Evolutionary conservation across 2,113 vertebrate genomes (phyloP), one percentile per base, ranked within the genome.

Genomic region (Herpetotheres cachinnans): DNA sequence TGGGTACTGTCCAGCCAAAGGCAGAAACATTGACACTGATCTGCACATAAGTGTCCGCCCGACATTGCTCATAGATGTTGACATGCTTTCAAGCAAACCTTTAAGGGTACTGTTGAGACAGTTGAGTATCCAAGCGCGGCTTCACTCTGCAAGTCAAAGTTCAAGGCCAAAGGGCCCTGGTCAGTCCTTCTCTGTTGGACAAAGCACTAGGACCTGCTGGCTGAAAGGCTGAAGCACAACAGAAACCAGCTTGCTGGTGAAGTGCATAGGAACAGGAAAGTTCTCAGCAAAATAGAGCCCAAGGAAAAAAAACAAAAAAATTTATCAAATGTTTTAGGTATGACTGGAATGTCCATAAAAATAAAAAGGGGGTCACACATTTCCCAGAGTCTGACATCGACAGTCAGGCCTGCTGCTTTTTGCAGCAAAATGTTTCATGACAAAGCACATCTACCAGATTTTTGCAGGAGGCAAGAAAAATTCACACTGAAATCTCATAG

Each of bases 301-400:
- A n/a, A 69, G 63, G 19, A 14, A 54, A 78, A 66, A 59, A 42
- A 18, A 42, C 32, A 82, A 9, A 42, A 73, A 52, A 47, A 10
- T 61, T 55, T 47, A 55, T 76, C 13, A 2, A 79, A 71, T 15
- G 54, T 71, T 71, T 79, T 52, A 82, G 84, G 91, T 87, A 96
- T 95, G 95, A 76, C 40, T 91, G 95, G 93, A 96, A 96, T 93
- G 96, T 54, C 91, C 91, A 93, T 87, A 91, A 87, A 96, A 90
- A 93, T 63, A 93, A 80, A 36, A 76, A 93, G 82, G n/a, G 92
- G 93, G 95, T 95, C 93, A 95, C 93, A 76, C 73, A 13, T 67
- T 95, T 96, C 96, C 95, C 95, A 96, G 96, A 76, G 91, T 5
- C 91, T 0, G 50, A 46, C 38, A 62, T 1, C 16, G 36, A n/a